Base-by-base conservation (phyloP, 2,888 invertebrate species). In the Helleia helle region DNA sequence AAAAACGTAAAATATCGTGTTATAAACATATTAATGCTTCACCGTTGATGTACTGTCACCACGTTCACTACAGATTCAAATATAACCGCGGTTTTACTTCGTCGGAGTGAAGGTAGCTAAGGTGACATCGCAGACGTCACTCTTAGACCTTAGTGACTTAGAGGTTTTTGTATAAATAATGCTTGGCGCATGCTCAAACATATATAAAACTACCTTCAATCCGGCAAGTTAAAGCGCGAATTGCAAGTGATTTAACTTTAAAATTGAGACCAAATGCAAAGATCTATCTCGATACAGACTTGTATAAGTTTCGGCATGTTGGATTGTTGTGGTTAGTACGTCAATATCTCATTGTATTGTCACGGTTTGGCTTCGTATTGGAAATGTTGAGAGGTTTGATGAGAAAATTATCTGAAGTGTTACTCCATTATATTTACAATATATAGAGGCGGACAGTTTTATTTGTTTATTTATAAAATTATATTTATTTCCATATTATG, bases 1-100 rank as follows among this genome's bases (percentile, higher is more conserved):
- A 40, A 42, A 24, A 31, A 42, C 30, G 25, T 17, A 24, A 36
- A 36, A 38, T 39, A 40, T 40, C 47, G 37, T 46, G 49, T 46
- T 49, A 40, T 46, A 24, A 38, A 38, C 30, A 40, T 41, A 45
- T 40, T 44, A 44, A 43, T 41, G 40, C 31, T 47, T 34, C 18
- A 22, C 18, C 5, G 34, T 22, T 34, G 22, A 18, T 3, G 34
- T 34, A 18, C 34, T 18, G 22, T 11, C 7, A 31, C 18, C 43
- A 38, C n/a, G n/a, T n/a, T n/a, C n/a, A n/a, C n/a, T n/a, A n/a
- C n/a, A n/a, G n/a, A n/a, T n/a, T n/a, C n/a, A n/a, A n/a, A n/a
- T n/a, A n/a, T n/a, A n/a, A n/a, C n/a, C n/a, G n/a, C n/a, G n/a
- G n/a, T n/a, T n/a, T n/a, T n/a, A n/a, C n/a, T n/a, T n/a, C n/a